These are phyloP conservation scores for Rhabdomys dilectus DNA, from an alignment of 2,113 vertebrate genomes.

Conservation along the genomic window DNA sequence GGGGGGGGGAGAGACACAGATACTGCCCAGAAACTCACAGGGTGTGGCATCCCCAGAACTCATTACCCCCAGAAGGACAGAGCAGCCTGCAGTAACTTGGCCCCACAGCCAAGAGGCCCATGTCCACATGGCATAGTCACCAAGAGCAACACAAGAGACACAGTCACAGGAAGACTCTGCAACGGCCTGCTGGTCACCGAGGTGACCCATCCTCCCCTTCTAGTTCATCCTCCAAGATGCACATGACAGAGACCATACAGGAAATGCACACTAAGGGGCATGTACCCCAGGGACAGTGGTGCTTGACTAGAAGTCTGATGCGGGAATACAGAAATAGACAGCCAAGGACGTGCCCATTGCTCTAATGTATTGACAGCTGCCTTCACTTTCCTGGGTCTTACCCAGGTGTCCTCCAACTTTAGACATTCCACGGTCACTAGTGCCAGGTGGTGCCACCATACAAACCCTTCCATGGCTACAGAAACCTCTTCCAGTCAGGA, in stretches of 20 bases:
- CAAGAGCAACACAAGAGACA: not conserved
- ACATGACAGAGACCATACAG: no score
- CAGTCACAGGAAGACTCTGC: not conserved
- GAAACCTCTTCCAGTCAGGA: not conserved
- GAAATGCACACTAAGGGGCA: not conserved
- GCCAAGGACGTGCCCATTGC: not conserved
- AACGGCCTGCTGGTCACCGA: not conserved
- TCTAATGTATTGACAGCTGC: not conserved
- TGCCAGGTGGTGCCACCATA: not conserved
- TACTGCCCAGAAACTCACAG: fast-evolving
- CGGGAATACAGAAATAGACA: not conserved
- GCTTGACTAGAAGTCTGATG: not conserved
- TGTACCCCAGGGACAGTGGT: fast-evolving
- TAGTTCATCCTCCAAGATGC: not conserved
- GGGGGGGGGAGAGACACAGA: fast-evolving
- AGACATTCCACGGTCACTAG: fast-evolving
- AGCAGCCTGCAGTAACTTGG: not conserved
- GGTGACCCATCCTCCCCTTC: not conserved
- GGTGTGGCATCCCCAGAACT: not conserved
- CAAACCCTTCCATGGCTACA: not conserved
- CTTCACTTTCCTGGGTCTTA: not conserved
- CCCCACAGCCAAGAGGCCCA: not conserved
- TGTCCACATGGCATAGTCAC: fast-evolving
- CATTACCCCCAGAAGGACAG: not conserved
- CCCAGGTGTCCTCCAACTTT: not conserved